phyloP scores from a whole-genome alignment of 30 jellyfish, hydroid and myxozoan species.

The Cassiopea andromeda region DNA sequence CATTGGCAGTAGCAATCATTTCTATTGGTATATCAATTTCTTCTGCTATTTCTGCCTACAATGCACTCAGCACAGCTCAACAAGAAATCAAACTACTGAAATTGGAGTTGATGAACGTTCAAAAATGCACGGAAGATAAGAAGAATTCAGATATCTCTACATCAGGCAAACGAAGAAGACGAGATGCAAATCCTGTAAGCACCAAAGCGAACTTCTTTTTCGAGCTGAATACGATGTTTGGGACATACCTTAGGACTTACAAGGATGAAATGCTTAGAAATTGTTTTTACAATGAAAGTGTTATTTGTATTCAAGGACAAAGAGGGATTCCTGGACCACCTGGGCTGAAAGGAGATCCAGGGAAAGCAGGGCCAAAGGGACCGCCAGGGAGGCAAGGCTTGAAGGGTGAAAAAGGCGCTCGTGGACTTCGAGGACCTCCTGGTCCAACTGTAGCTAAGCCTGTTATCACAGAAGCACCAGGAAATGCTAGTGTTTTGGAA shows the following conservation, averaged over 20 bases:
- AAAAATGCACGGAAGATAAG: neutral
- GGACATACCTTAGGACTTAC: conserved; percentile 1
- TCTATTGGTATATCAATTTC: conserved; percentile 14
- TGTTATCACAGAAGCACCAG: neutral
- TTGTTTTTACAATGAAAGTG: conserved; percentile 38
- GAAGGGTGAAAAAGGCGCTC: conserved; percentile 19
- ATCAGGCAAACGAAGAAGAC: neutral
- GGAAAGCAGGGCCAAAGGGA: conserved; percentile 39
- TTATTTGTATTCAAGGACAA: conserved; percentile 45
- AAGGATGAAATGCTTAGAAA: conserved; percentile 22
- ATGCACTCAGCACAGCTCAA: neutral
- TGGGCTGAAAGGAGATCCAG: conserved; percentile 36
- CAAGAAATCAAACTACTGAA: neutral
- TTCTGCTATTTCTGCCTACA: neutral
- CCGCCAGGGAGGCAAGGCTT: conserved; percentile 20
- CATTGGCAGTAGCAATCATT: neutral
- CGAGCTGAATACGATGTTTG: neutral
- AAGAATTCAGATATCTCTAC: neutral
- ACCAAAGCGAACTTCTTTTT: neutral
- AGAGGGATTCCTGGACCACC: conserved; percentile 36
- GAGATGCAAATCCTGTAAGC: neutral
- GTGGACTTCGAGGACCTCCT: conserved; percentile 23
- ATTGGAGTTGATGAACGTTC: neutral
- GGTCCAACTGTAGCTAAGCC: conserved; percentile 47
- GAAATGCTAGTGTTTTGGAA: neutral